Percentiles rank a stretch among this genome's conserved stretches.
These are phyloP conservation scores for Sphyrna mokarran DNA, from an alignment of 2,113 vertebrate genomes.

Conservation along the genomic window DNA sequence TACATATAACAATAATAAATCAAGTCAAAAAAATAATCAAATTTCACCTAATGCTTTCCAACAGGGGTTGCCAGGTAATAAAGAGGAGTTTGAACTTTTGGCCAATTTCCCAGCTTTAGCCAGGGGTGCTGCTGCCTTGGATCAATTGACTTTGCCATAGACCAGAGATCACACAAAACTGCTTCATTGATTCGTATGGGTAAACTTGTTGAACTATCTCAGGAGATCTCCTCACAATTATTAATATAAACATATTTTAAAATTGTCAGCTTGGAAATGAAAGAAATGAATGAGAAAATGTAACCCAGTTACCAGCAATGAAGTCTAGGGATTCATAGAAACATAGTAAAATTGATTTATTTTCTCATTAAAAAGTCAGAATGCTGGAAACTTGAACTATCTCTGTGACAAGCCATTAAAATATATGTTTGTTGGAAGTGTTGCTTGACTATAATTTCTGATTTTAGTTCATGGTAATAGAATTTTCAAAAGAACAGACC, in stretches of 20 bases:
- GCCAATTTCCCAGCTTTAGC: background rate
- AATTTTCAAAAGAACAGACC: background rate
- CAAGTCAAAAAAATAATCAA: too few relatives aligned
- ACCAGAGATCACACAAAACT: background rate
- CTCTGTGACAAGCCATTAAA: background rate
- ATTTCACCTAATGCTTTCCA: background rate
- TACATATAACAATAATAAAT: too few relatives aligned
- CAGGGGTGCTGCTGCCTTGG: background rate
- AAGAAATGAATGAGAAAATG: background rate
- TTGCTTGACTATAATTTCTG: background rate
- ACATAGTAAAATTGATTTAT: constrained; percentile 12
- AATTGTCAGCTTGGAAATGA: background rate
- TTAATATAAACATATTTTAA: constrained; percentile 2
- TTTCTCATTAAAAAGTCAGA: constrained; percentile 28
- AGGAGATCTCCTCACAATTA: background rate
- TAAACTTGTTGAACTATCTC: background rate
- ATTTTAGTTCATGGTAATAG: background rate
- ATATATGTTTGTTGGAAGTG: background rate
- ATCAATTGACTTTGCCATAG: background rate
- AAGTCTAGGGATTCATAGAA: background rate
- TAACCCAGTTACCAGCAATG: background rate
- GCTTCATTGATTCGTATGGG: background rate
- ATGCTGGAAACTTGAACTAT: constrained; percentile 20
- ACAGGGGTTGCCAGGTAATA: background rate
- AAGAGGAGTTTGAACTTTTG: background rate